These are phyloP conservation scores for Acromyrmex echinatior DNA, from an alignment of 1,140 invertebrate species.

Conservation along the genomic window DNA sequence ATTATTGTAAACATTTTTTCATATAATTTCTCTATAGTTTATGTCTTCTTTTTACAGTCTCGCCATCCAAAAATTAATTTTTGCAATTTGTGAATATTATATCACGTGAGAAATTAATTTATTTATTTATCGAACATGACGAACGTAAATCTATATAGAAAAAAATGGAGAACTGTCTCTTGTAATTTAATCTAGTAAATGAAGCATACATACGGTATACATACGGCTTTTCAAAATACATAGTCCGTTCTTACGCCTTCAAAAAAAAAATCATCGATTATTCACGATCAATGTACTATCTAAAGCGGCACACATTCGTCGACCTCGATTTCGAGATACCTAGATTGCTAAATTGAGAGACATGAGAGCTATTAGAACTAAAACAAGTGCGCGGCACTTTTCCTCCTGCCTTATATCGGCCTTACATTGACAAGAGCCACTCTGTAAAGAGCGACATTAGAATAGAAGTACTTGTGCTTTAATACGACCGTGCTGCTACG, in stretches of 20 bases:
- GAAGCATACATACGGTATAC: background rate
- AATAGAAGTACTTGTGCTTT: slow-evolving; percentile 52
- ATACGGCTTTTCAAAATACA: slow-evolving; percentile 16
- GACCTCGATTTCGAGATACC: slow-evolving; percentile 26
- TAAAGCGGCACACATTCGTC: slow-evolving; percentile 38
- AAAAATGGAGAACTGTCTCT: background rate
- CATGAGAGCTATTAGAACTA: slow-evolving; percentile 6
- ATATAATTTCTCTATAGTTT: background rate
- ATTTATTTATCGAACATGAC: background rate
- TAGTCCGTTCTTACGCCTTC: background rate
- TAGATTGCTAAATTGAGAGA: slow-evolving; percentile 25
- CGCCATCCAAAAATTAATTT: background rate
- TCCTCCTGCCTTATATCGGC: background rate
- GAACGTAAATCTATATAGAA: background rate
- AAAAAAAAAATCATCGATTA: slow-evolving; percentile 13
- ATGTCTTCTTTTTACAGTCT: background rate
- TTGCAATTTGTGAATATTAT: background rate
- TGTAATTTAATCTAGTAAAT: slow-evolving; percentile 10
- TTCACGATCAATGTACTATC: slow-evolving; percentile 25
- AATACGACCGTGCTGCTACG: slow-evolving; percentile 32
- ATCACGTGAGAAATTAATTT: background rate
- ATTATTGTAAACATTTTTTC: background rate
- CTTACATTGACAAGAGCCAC: background rate
- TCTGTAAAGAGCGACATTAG: background rate
- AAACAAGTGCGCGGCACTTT: slow-evolving; percentile 10